Base-by-base conservation (phyloP, 2,797 vertebrate genomes). In the Astyanax mexicanus region DNA sequence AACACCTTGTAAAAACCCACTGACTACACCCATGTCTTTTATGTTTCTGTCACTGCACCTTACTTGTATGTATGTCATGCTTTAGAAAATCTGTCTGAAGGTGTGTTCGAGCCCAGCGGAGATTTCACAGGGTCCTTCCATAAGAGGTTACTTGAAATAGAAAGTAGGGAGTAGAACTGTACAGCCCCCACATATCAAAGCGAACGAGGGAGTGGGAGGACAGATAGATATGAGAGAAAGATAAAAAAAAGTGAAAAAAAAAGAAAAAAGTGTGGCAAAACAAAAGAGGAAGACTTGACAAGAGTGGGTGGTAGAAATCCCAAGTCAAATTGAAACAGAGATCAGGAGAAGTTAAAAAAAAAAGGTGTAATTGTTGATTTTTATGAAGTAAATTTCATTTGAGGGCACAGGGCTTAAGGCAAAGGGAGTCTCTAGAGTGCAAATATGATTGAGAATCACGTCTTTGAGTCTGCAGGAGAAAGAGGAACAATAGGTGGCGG, bases 171-270 rank as follows among this genome's bases (percentile, higher is more conserved):
- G 55, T 13, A 32, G 15, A 32, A 57, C 27, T 13, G 27, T n/a
- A 37, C 0, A 35, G 8, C 55, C 8, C 15, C 17, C 54, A 57
- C 54, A 57, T 8, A 58, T 58, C 25, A 69, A 32, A 19, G 49
- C 35, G 13, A 82, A 80, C 83, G 79, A 84, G 65, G 80, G 35
- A 76, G 72, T 52, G 38, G 42, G 54, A 51, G 72, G 52, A 71
- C 4, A 54, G 42, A 8, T 68, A 45, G 47, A 52, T 17, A 55
- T 32, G 27, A 65, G 23, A 69, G 9, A 19, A 45, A 17, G 3
- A 38, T 27, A 62, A 60, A 25, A 69, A 69, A 74, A 51, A 6
- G 19, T n/a, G n/a, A n/a, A n/a, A 44, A 10, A 25, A 5, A 55
- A 32, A 23, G 45, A 60, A 37, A 69, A 44, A 27, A 69, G 35